A percentile compares a stretch with the other conserved stretches of the same genome.
These are phyloP conservation scores for Drosophila greeni DNA, from an alignment of 2,888 invertebrate species.

Conservation along the genomic window DNA sequence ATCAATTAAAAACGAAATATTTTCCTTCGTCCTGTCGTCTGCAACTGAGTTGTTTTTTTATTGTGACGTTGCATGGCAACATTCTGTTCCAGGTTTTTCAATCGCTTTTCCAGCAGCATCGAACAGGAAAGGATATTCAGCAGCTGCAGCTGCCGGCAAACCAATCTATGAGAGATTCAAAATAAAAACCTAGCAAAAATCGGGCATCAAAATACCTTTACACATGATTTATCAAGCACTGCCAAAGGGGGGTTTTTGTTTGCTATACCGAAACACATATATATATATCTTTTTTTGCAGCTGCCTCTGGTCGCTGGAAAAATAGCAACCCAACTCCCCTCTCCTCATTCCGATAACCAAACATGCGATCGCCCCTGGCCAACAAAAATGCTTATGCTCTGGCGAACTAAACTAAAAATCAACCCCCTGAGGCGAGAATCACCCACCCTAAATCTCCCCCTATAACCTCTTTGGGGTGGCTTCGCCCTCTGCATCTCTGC, in stretches of 20 bases:
- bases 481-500: constrained; percentile 27
- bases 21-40: constrained; percentile 24
- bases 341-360: constrained; percentile 56
- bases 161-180: constrained; percentile 14
- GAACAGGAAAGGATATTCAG: constrained; percentile 10
- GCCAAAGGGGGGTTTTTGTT: constrained; percentile 24
- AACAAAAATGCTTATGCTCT: constrained; percentile 70
- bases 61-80: constrained; percentile 35
- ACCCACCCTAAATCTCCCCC: constrained; percentile 36
- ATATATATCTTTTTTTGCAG: constrained; percentile 44
- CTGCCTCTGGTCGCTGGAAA: constrained; percentile 51
- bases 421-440: constrained; percentile 55
- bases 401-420: constrained; percentile 47
- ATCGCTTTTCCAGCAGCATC: constrained; percentile 2
- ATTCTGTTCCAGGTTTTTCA: constrained; percentile 15
- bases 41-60: constrained; percentile 22
- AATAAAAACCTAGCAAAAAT: constrained; percentile 26
- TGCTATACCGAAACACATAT: background rate
- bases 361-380: constrained; percentile 65
- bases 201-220: constrained; percentile 66
- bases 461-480: constrained; percentile 56
- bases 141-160: constrained; percentile 33
- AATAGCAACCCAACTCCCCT: constrained; percentile 51
- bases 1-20: constrained; percentile 65
- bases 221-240: constrained; percentile 69